Percentiles rank a stretch among this genome's conserved stretches.
Evolutionary conservation across 2,113 vertebrate genomes (phyloP).

Genomic region (Proterorhinus semilunaris): DNA sequence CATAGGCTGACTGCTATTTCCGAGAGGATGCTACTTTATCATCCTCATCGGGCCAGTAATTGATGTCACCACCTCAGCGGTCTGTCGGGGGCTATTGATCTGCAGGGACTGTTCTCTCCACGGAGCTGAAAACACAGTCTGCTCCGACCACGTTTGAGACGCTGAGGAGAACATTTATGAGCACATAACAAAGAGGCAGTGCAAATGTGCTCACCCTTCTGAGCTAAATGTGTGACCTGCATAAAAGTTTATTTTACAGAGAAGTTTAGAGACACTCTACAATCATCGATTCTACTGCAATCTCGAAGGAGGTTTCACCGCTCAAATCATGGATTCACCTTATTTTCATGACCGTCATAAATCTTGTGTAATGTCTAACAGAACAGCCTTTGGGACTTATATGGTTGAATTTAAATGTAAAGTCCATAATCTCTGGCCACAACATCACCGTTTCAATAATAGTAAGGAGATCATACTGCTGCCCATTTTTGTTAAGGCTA

Average conservation of each 20-base stretch:
- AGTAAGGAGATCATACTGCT: too few species aligned
- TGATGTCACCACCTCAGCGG: constrained; percentile 64
- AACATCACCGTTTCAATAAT: too few species aligned
- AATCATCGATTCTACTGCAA: background rate
- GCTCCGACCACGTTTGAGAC: constrained; percentile 37
- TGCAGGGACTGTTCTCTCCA: constrained; percentile 43
- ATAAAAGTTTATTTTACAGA: background rate
- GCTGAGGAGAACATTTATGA: constrained; percentile 24
- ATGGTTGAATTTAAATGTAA: too few species aligned
- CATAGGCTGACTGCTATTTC: constrained; percentile 56
- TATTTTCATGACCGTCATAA: background rate
- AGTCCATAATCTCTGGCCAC: too few species aligned
- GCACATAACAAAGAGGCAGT: constrained; percentile 19
- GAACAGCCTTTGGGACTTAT: background rate
- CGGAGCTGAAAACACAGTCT: constrained; percentile 50
- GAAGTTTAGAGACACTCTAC: background rate
- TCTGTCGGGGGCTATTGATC: constrained; percentile 58
- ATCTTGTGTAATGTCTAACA: background rate
- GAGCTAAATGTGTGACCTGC: constrained; percentile 5
- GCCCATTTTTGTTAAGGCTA: too few species aligned
- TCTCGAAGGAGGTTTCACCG: background rate
- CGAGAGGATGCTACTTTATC: constrained; percentile 61
- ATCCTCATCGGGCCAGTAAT: constrained; percentile 62
- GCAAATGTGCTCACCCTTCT: background rate
- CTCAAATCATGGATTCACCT: background rate